Base-by-base conservation (phyloP, 2,888 invertebrate species). In the Sarcophaga carnaria region DNA sequence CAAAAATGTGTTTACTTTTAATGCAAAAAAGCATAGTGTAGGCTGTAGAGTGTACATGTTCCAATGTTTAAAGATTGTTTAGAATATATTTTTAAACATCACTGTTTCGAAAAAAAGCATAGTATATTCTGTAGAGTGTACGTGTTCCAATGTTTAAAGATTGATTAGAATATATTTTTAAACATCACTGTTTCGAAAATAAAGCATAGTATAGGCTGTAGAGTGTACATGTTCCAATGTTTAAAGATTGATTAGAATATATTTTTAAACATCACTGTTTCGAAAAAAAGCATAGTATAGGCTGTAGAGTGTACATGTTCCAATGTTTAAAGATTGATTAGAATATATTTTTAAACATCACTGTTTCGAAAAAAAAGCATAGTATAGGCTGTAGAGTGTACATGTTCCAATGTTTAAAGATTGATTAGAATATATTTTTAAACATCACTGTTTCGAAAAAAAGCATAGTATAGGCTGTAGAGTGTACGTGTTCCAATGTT, bases 381-480 rank as follows among this genome's bases (percentile, higher is more conserved):
- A 37, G 27, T 82, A 70, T 64, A 25, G 2, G n/a, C 20, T 77
- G 81, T 64, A n/a, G 3, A 25, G 76, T 82, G 76, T 82, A 62
- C 22, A 59, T 63, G 67, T 54, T 63, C 17, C 49, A 81, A 75
- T 54, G 75, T 54, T 22, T 75, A 69, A 54, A 69, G 12, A 37
- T 37, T 37, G 37, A 62, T 62, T 37, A n/a, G 45, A 12, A 62
- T 72, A n/a, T 14, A n/a, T 22, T 74, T 22, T 49, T 49, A 69
- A 69, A 37, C 74, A 63, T 47, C 74, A 63, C 74, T 63, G 74
- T 63, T 74, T 47, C 14, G 3, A 5, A 74, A n/a, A 22, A 22
- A 22, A 22, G 22, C 45, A 60, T 8, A 37, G 27, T 82, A 70
- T 64, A 25, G 2, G n/a, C 20, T 77, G 82, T 64, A n/a, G 3